Base-by-base conservation (phyloP, 2,797 vertebrate genomes). In the Sparidentex hasta region DNA sequence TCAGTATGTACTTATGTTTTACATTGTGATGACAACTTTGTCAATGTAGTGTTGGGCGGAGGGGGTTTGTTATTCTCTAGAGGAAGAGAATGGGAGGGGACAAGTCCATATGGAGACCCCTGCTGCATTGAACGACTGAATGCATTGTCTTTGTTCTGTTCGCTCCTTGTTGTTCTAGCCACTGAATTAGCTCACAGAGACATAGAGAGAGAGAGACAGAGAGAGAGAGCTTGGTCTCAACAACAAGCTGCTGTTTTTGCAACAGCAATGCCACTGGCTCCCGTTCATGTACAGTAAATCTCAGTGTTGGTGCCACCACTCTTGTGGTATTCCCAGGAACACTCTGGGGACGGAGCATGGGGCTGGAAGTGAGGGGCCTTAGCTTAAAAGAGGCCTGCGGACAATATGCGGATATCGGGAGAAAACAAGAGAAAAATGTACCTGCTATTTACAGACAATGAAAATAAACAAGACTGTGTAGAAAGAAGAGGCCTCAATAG, bases 161-260 rank as follows among this genome's bases (percentile, higher is more conserved):
- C 43, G 55, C 85, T 87, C 75, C 89, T 89, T 93, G 92, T 94
- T 94, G 92, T 93, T 93, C 83, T 77, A 87, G 87, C 88, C 83
- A 90, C 85, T 93, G 92, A 94, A 94, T 93, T 92, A 91, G 90
- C 87, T 90, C 91, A 92, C 71, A 90, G 84, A 90, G 65, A 85
- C 52, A 78, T 33, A 86, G 11, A 58, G 27, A 48, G 43, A 68
- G 52, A 71, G 65, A 58, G 33, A 66, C 23, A 18, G 56, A 52
- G 25, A 63, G 50, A 73, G 73, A 63, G 50, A 73, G 75, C 66
- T 65, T 50, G 82, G 71, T 83, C 84, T 84, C 77, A 70, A 87
- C 84, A 90, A 88, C 78, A 90, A 84, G 86, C 82, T 83, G 82
- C 85, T 89, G 86, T 91, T 90, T 84, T 87, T 84, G 21, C 47